A percentile compares a stretch with the other conserved stretches of the same genome.
Conservation (phyloP, 2,113 vertebrate species). For the Clinocottus analis region DNA sequence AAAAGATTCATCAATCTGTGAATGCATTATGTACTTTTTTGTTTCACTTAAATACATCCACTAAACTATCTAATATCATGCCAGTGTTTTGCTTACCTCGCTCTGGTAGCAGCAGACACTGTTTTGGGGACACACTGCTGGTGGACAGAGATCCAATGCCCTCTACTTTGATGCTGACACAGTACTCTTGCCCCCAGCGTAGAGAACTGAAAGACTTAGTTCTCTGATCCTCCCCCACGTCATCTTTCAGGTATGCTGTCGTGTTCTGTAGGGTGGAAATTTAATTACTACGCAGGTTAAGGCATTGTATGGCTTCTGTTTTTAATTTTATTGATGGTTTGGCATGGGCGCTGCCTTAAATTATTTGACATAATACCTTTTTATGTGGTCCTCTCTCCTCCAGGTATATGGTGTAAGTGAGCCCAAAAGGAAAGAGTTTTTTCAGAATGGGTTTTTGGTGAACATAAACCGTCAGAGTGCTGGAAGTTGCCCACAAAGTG, state of each 20-base stretch:
- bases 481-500: conserved; percentile 65
- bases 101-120: conserved; percentile 72
- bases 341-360: too few species aligned
- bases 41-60: neutral
- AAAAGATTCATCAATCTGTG: neutral
- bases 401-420: conserved; percentile 71
- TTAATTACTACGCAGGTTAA: neutral
- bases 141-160: fast-evolving
- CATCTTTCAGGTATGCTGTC: conserved; percentile 40
- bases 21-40: neutral
- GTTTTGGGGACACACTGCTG: conserved; percentile 48
- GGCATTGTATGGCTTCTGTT: neutral
- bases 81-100: conserved; percentile 63
- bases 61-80: neutral
- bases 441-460: conserved; percentile 67
- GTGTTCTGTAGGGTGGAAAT: conserved; percentile 44
- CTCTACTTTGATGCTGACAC: conserved; percentile 67
- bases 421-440: conserved; percentile 61
- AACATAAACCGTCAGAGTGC: conserved; percentile 64
- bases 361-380: neutral
- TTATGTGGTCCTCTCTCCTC: conserved; percentile 52
- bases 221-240: neutral
- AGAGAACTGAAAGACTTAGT: conserved; percentile 62
- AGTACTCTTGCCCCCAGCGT: conserved; percentile 69
- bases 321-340: neutral